A percentile compares a stretch with the other conserved stretches of the same genome.
These are phyloP conservation scores for Passerina amoena DNA, from an alignment of 2,113 vertebrate genomes.

Conservation along the genomic window DNA sequence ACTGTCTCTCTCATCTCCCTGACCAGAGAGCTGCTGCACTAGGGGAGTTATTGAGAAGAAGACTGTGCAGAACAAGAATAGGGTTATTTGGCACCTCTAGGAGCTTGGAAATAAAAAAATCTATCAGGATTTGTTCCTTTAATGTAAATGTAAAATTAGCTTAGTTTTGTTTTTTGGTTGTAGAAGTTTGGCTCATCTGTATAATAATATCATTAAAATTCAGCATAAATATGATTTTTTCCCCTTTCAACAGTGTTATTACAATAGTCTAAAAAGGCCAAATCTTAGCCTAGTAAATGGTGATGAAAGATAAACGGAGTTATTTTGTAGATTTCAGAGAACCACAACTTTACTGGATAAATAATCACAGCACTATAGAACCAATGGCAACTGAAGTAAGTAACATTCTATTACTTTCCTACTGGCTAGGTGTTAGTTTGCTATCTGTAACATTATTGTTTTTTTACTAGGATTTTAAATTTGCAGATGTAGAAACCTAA, in stretches of 20 bases:
- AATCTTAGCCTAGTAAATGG: neutral
- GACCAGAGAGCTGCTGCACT: neutral
- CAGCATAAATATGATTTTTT: neutral
- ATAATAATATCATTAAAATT: neutral
- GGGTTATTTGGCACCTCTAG: neutral
- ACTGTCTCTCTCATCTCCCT: neutral
- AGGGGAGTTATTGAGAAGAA: neutral
- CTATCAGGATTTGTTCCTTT: neutral
- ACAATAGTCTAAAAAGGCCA: neutral
- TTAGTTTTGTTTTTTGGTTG: neutral
- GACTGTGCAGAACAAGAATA: neutral
- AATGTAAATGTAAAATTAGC: neutral
- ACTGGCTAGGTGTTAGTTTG: neutral
- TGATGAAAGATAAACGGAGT: neutral
- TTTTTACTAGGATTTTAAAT: neutral
- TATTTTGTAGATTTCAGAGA: neutral
- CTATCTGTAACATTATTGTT: neutral
- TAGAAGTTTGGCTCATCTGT: neutral
- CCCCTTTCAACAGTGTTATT: neutral
- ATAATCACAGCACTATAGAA: neutral
- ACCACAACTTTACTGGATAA: neutral
- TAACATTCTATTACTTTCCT: neutral
- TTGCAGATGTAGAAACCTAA: neutral
- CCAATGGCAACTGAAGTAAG: neutral
- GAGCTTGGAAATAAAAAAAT: neutral